Evolutionary conservation across 2,888 invertebrate species (phyloP).

Genomic region (Leucania comma): DNA sequence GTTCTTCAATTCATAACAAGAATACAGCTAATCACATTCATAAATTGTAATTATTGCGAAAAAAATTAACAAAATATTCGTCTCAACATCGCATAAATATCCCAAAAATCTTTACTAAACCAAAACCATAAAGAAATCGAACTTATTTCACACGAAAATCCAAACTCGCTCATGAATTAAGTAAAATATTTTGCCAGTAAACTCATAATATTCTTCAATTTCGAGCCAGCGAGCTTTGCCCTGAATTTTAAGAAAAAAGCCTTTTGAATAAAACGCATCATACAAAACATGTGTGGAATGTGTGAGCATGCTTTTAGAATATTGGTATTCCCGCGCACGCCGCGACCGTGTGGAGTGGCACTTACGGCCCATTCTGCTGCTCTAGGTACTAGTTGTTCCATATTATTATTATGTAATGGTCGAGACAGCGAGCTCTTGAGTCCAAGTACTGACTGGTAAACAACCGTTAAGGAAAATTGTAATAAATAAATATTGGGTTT

Average conservation of each 20-base stretch:
- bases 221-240: slow-evolving; percentile 46
- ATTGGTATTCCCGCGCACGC: slow-evolving; percentile 75
- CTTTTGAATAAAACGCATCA: slow-evolving; percentile 64
- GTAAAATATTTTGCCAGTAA: slow-evolving; percentile 50
- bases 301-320: slow-evolving; percentile 76
- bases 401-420: slow-evolving; percentile 60
- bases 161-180: slow-evolving; percentile 49
- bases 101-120: slow-evolving; percentile 6
- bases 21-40: no score
- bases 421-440: slow-evolving; percentile 36
- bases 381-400: slow-evolving; percentile 63
- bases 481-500: background rate
- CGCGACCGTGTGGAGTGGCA: slow-evolving; percentile 64
- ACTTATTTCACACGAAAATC: slow-evolving; percentile 45
- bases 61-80: background rate
- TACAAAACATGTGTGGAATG: slow-evolving; percentile 64
- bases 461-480: slow-evolving; percentile 23
- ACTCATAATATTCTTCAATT: slow-evolving; percentile 55
- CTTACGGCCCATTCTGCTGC: slow-evolving; percentile 62
- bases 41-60: no score
- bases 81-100: slow-evolving; percentile 12
- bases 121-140: slow-evolving; percentile 24
- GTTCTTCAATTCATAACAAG: no score
- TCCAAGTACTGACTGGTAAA: slow-evolving; percentile 28
- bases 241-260: slow-evolving; percentile 48